These are phyloP conservation scores for Orius laevigatus DNA, from an alignment of 1,140 invertebrate genomes.

Conservation along the genomic window DNA sequence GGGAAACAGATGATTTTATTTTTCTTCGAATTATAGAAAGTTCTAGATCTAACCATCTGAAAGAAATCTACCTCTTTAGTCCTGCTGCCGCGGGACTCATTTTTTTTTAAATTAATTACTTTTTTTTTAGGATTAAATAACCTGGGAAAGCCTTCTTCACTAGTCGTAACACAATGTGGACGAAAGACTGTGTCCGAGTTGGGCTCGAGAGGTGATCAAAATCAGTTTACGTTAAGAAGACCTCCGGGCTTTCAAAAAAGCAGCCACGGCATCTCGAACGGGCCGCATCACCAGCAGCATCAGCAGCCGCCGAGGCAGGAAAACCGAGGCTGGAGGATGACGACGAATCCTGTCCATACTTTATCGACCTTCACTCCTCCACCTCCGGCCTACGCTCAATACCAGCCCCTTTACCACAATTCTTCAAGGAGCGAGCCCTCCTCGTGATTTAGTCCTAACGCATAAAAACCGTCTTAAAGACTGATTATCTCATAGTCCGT, in stretches of 20 bases:
- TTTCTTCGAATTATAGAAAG: too few species aligned
- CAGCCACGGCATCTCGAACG: not conserved
- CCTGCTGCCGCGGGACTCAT: too few species aligned
- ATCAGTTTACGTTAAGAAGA: conserved; percentile 7
- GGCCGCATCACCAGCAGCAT: not conserved
- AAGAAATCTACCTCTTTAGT: too few species aligned
- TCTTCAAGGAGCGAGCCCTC: conserved; percentile 17
- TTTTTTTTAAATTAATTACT: not conserved
- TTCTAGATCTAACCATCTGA: too few species aligned
- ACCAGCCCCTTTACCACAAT: conserved; percentile 18
- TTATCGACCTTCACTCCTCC: conserved; percentile 12
- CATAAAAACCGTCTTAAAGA: conserved; percentile 1
- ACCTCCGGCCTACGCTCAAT: conserved; percentile 12
- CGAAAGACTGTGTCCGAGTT: conserved; percentile 22
- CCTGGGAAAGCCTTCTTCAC: conserved; percentile 19
- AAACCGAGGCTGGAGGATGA: conserved; percentile 4
- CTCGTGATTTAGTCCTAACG: conserved; percentile 1
- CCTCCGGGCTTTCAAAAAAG: not conserved
- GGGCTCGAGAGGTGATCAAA: conserved; percentile 13
- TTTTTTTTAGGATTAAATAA: conserved; percentile 6
- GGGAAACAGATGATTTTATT: too few species aligned
- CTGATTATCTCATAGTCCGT: not conserved
- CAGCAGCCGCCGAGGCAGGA: not conserved
- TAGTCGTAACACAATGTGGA: conserved; percentile 19
- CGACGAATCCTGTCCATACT: conserved; percentile 11